Base-by-base conservation (phyloP, 2,888 invertebrate genomes). In the Limnephilus lunatus region DNA sequence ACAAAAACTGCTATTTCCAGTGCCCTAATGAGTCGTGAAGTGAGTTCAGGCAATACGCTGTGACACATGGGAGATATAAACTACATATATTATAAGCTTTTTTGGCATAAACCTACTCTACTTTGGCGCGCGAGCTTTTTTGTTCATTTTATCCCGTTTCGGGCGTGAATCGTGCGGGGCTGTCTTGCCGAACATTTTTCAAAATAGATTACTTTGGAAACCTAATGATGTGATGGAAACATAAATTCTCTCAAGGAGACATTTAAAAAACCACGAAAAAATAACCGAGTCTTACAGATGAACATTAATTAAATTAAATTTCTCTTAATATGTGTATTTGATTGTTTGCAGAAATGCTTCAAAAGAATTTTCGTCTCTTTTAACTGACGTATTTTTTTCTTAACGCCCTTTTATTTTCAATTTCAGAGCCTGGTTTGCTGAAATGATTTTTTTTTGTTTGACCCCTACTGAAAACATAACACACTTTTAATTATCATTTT, bases 1-100 rank as follows among this genome's bases (percentile, higher is more conserved):
- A 89, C n/a, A 32, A 35, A 89, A 89, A 85, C 81, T 44, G 48
- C 90, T 86, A 91, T 91, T 91, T 91, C 83, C 39, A 90, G 90
- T 25, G 86, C 86, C 92, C 91, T 92, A 92, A 93, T 93, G 92
- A 92, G 85, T 93, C 90, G 93, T 93, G 93, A 93, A 92, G 93
- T 90, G 91, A 91, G 86, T 83, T 81, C 32, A 35, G 48, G 53
- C 48, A 91, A 91, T 91, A 91, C 87, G 91, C 68, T 39, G 82
- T 68, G 86, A 82, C 91, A 88, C 86, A 68, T 90, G 82, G 87
- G 53, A 82, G 86, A 44, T 86, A 81, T 91, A 81, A 86, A 81
- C 81, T 90, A 90, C 53, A 68, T 53, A 15, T 53, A 15, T 48
- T 80, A n/a, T 86, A 80, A 91, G 44, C 39, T 86, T 91, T 91